Conservation (phyloP, 2,113 vertebrate genomes). For the Lanius ludovicianus region DNA sequence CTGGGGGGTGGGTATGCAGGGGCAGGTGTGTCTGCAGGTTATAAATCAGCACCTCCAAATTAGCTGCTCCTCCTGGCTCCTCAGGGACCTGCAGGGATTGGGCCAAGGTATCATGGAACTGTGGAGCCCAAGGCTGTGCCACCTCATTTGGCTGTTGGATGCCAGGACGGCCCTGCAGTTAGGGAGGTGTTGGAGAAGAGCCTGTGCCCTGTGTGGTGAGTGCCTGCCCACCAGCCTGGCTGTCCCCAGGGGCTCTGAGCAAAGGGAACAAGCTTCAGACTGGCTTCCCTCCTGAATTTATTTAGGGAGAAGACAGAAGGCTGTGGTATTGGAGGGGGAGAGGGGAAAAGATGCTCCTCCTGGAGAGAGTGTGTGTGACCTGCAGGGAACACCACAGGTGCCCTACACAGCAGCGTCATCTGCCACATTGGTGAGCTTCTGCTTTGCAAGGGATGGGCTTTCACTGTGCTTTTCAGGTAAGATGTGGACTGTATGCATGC, state of each 20-base stretch:
- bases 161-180: not conserved
- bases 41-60: not conserved
- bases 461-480: not conserved
- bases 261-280: not conserved
- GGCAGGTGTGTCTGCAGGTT: not conserved
- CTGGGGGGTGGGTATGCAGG: not conserved
- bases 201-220: not conserved
- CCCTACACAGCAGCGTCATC: not conserved
- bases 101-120: not conserved
- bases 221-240: not conserved
- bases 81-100: not conserved
- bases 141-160: not conserved
- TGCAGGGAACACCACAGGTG: fast-evolving
- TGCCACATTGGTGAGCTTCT: not conserved
- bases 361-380: not conserved
- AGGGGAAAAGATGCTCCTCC: not conserved
- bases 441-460: not conserved
- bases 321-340: not conserved
- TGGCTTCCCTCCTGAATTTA: not conserved
- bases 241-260: not conserved
- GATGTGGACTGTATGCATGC: not conserved
- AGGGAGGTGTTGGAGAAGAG: not conserved
- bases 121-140: not conserved
- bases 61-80: not conserved
- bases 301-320: not conserved